Evolutionary conservation across 2,113 vertebrate species (phyloP).

Genomic region (Origma solitaria): DNA sequence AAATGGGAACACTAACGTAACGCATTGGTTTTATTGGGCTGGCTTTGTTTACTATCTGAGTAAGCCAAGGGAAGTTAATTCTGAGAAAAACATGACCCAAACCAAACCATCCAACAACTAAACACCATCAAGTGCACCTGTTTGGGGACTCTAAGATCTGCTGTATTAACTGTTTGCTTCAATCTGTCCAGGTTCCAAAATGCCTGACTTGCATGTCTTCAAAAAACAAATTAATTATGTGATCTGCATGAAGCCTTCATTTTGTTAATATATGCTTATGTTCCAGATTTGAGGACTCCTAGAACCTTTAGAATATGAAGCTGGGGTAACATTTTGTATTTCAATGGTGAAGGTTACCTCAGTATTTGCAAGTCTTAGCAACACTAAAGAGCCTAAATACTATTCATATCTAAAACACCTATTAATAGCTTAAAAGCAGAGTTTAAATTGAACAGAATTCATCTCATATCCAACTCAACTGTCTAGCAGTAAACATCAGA

Average conservation of each 20-base stretch:
- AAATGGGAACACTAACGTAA: neutral
- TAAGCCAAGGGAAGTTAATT: neutral
- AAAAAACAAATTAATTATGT: neutral
- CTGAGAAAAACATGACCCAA: fast-evolving
- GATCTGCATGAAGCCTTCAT: neutral
- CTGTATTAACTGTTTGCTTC: neutral
- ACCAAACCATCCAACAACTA: neutral
- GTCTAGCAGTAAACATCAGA: neutral
- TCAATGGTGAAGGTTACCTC: neutral
- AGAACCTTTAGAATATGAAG: neutral
- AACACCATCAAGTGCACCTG: neutral
- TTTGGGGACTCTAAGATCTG: neutral
- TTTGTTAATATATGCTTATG: neutral
- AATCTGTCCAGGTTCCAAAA: neutral
- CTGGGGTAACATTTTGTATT: neutral
- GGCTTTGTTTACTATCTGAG: neutral
- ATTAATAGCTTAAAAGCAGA: neutral
- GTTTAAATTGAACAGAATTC: neutral
- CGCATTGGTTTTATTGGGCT: neutral
- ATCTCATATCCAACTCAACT: neutral
- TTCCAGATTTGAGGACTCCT: neutral
- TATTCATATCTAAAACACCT: neutral
- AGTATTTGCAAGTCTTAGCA: neutral
- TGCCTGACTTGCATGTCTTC: neutral
- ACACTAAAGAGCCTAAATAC: neutral